These are phyloP conservation scores for Tanaodytes sp. DNA, from an alignment of 2,888 invertebrate species.

Conservation along the genomic window DNA sequence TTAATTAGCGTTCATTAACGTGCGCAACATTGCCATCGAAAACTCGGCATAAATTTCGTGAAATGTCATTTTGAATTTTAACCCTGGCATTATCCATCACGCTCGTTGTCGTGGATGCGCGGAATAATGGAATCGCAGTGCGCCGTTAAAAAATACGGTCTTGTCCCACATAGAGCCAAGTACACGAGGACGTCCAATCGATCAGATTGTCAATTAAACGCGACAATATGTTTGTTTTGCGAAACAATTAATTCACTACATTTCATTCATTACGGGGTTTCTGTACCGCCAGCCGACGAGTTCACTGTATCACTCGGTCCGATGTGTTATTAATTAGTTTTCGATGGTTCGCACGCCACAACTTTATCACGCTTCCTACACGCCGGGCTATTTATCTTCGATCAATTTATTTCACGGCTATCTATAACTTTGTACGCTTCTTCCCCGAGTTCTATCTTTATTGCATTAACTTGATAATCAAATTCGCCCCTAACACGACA, in stretches of 20 bases:
- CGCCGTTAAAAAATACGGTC: slow-evolving; percentile 31
- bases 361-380: slow-evolving; percentile 32
- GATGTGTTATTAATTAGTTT: slow-evolving; percentile 46
- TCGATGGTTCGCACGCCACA: slow-evolving; percentile 43
- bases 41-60: slow-evolving; percentile 1
- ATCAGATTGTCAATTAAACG: slow-evolving; percentile 34
- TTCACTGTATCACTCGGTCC: no score
- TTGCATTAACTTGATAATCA: slow-evolving; percentile 32
- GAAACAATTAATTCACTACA: slow-evolving; percentile 34
- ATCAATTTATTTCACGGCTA: slow-evolving; percentile 44
- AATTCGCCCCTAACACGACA: slow-evolving; percentile 31
- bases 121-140: slow-evolving; percentile 14
- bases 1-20: slow-evolving; percentile 9
- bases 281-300: not conserved
- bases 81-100: slow-evolving; percentile 7
- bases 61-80: slow-evolving; percentile 12
- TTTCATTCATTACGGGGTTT: slow-evolving; percentile 25
- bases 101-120: slow-evolving; percentile 5
- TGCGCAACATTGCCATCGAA: not conserved
- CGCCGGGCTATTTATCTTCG: slow-evolving; percentile 31
- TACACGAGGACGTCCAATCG: slow-evolving; percentile 20
- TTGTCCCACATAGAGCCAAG: slow-evolving; percentile 31
- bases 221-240: slow-evolving; percentile 27
- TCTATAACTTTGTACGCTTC: slow-evolving; percentile 39
- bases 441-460: slow-evolving; percentile 45